Conservation (phyloP, 2,888 invertebrate genomes). For the Latheticus oryzae region DNA sequence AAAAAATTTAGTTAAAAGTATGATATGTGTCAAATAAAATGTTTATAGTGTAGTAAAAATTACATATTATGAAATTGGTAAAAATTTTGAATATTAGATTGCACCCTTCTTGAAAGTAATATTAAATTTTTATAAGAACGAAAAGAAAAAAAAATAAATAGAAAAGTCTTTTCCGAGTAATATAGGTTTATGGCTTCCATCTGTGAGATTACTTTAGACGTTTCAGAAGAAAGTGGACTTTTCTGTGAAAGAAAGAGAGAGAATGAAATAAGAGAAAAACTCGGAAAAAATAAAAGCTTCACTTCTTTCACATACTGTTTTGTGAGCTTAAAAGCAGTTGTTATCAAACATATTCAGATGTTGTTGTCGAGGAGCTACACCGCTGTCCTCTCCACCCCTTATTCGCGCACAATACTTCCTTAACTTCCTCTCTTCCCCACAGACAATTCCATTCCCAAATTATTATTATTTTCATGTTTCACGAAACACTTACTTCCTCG, state of each 20-base stretch:
- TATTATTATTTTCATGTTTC: constrained; percentile 56
- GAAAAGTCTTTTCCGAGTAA: constrained; percentile 66
- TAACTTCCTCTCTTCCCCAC: constrained; percentile 48
- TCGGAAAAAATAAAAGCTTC: constrained; percentile 59
- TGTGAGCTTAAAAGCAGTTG: constrained; percentile 60
- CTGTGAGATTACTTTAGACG: constrained; percentile 67
- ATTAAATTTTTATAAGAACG: constrained; percentile 67
- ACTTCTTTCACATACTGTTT: constrained; percentile 60
- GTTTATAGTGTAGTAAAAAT: no score
- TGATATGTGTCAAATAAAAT: no score
- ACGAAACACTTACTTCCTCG: constrained; percentile 44
- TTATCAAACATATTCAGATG: constrained; percentile 60
- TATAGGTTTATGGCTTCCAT: constrained; percentile 67
- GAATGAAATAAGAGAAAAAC: constrained; percentile 57
- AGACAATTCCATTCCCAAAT: constrained; percentile 64
- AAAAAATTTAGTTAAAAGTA: not conserved
- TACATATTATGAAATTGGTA: no score
- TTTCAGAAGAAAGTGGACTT: constrained; percentile 66
- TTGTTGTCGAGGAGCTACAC: constrained; percentile 40
- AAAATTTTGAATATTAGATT: no score
- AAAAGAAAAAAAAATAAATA: constrained; percentile 66
- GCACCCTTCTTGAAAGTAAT: constrained; percentile 61
- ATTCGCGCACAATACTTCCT: constrained; percentile 15
- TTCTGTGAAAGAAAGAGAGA: constrained; percentile 57
- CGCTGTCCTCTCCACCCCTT: constrained; percentile 26